phyloP scores from a whole-genome alignment of 2,113 vertebrate species.

The human (Homo sapiens) region GRCh38 chr7:95800501-95801000 shows the following conservation, averaged over 20 bases:
- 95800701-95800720: background rate
- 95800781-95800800: background rate
- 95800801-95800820: background rate
- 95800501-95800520: background rate
- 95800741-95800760: constrained; percentile 18
- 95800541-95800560: fast-evolving
- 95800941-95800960: background rate
- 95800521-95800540: background rate
- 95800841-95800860: background rate
- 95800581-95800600: too few species aligned
- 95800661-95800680: background rate
- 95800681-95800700: background rate
- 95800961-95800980: background rate
- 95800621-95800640: background rate
- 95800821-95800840: background rate
- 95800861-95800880: background rate
- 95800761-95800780: background rate
- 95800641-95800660: background rate
- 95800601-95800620: background rate
- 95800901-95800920: constrained; percentile 29
- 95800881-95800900: background rate
- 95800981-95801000: background rate
- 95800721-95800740: background rate
- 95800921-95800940: background rate
- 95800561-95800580: fast-evolving